Conservation (phyloP, 2,797 vertebrate genomes). For the Phoebastria nigripes region DNA sequence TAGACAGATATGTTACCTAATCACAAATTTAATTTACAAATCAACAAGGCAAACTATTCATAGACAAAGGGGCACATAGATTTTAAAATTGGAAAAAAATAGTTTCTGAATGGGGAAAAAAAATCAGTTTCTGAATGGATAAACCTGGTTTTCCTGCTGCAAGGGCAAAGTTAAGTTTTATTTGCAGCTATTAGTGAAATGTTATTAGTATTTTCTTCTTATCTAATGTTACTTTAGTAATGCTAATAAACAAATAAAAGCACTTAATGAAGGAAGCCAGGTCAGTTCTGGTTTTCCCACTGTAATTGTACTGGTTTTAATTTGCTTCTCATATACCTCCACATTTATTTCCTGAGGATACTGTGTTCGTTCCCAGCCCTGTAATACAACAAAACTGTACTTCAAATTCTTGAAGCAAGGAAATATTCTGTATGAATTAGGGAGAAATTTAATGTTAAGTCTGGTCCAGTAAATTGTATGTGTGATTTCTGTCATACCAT, state of each 20-base stretch:
- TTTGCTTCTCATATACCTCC: neutral
- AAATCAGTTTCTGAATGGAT: neutral
- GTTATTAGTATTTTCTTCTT: neutral
- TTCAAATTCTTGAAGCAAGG: neutral
- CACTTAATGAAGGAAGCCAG: neutral
- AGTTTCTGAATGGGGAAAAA: neutral
- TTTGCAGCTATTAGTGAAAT: neutral
- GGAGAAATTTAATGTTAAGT: neutral
- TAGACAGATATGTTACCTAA: neutral
- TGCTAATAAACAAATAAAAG: neutral
- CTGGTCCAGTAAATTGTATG: neutral
- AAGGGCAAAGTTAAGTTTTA: neutral
- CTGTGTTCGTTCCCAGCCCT: neutral
- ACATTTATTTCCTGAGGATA: neutral
- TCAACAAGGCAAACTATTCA: neutral
- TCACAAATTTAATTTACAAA: neutral
- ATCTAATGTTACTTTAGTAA: neutral
- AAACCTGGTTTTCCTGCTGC: neutral
- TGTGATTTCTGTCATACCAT: neutral
- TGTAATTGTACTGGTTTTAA: neutral
- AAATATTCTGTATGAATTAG: neutral
- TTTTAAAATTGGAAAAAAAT: neutral
- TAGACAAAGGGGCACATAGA: neutral
- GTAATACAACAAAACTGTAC: neutral
- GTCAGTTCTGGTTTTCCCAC: neutral